A percentile compares a stretch with the other conserved stretches of the same genome.
These are phyloP conservation scores for Timema cristinae DNA, from an alignment of 2,888 invertebrate species.

Conservation along the genomic window DNA sequence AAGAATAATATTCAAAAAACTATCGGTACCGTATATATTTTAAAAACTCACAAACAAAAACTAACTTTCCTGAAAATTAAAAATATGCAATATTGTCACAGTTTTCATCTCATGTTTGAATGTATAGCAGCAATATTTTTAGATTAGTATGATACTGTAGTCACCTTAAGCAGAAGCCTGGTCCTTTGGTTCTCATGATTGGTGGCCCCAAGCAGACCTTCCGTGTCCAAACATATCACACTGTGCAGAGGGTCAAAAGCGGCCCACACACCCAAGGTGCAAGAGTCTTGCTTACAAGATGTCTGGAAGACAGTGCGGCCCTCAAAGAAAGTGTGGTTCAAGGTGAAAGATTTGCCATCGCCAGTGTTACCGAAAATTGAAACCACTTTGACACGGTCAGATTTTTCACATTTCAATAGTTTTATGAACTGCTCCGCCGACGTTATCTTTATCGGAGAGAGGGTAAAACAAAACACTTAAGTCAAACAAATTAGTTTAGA, in stretches of 20 bases:
- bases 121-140: no score
- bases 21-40: neutral
- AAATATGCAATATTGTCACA: neutral
- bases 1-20: neutral
- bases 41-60: neutral
- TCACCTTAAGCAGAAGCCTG: slow-evolving; percentile 64
- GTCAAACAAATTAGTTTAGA: neutral
- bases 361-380: slow-evolving; percentile 83
- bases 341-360: slow-evolving; percentile 75
- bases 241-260: slow-evolving; percentile 62
- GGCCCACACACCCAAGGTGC: slow-evolving; percentile 75
- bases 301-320: slow-evolving; percentile 62
- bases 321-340: slow-evolving; percentile 68
- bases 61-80: neutral
- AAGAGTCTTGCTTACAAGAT: slow-evolving; percentile 62
- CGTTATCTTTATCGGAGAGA: slow-evolving; percentile 39
- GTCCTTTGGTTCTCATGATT: slow-evolving; percentile 61
- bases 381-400: slow-evolving; percentile 66
- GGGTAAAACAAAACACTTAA: neutral
- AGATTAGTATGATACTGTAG: neutral
- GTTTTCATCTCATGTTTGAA: neutral
- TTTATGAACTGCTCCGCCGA: slow-evolving; percentile 53
- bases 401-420: slow-evolving; percentile 48
- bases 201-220: slow-evolving; percentile 64
- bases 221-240: slow-evolving; percentile 72